Conservation (phyloP, 1,140 invertebrate species). For the Brachionus plicatilis region DNA sequence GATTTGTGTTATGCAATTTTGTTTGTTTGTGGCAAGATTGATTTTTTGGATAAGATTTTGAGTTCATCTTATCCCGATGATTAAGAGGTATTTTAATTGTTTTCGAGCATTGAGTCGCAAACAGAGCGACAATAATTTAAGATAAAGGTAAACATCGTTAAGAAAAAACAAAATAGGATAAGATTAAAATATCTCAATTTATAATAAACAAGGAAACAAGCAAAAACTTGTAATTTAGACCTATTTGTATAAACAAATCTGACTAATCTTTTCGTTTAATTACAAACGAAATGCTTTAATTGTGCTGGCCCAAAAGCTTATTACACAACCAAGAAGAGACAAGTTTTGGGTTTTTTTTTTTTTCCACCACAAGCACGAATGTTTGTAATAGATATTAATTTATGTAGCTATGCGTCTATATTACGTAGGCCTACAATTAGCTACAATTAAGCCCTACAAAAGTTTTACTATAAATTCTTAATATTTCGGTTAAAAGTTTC, state of each 20-base stretch:
- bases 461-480: not conserved
- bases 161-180: conserved; percentile 29
- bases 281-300: conserved; percentile 11
- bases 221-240: conserved; percentile 29
- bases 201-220: not conserved
- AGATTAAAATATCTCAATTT: conserved; percentile 23
- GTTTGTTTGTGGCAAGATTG: not conserved
- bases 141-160: conserved; percentile 35
- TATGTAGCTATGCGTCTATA: conserved; percentile 1
- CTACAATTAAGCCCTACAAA: not conserved
- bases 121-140: conserved; percentile 23
- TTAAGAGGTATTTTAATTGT: conserved; percentile 31
- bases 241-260: not conserved
- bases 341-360: not conserved
- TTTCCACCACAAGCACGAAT: not conserved
- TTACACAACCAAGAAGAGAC: conserved; percentile 9
- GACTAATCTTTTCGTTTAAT: conserved; percentile 15
- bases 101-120: not conserved
- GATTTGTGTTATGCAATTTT: not conserved
- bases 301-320: conserved; percentile 15
- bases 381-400: conserved; percentile 32
- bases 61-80: conserved; percentile 13
- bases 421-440: not conserved
- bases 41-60: not conserved
- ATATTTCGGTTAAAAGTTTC: conserved; percentile 16